phyloP scores from a whole-genome alignment of 2,113 vertebrate species.

The Neolamprologus ventralis region DNA sequence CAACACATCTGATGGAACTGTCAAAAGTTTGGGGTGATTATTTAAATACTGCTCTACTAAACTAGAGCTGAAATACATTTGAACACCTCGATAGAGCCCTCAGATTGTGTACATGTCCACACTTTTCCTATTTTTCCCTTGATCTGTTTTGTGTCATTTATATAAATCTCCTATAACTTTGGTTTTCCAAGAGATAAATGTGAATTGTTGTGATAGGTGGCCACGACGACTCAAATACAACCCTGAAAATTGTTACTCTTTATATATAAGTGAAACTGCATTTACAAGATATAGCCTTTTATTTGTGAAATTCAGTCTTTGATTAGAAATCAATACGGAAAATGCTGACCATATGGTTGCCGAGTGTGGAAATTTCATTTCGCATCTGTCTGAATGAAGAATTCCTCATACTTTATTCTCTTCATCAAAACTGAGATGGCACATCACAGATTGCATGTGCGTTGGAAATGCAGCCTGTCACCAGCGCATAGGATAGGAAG shows the following conservation, averaged over 20 bases:
- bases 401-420: slow-evolving; percentile 16
- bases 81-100: neutral
- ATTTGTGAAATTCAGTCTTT: neutral
- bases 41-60: neutral
- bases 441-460: slow-evolving; percentile 25
- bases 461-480: slow-evolving; percentile 18
- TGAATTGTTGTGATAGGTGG: neutral
- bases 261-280: neutral
- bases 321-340: slow-evolving; percentile 15
- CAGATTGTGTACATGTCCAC: neutral
- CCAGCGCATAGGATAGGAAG: neutral
- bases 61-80: neutral
- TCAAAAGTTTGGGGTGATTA: neutral
- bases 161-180: neutral
- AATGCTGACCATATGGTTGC: slow-evolving; percentile 1
- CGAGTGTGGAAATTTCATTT: neutral
- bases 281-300: neutral
- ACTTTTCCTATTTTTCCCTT: neutral
- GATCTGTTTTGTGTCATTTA: neutral
- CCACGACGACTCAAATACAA: neutral
- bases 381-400: slow-evolving; percentile 10
- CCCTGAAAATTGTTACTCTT: neutral
- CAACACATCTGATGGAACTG: slow-evolving; percentile 1
- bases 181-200: neutral
- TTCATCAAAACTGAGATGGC: slow-evolving; percentile 28